Evolutionary conservation across 1,140 invertebrate species (phyloP).

Genomic region (Geopemphigus sp.): DNA sequence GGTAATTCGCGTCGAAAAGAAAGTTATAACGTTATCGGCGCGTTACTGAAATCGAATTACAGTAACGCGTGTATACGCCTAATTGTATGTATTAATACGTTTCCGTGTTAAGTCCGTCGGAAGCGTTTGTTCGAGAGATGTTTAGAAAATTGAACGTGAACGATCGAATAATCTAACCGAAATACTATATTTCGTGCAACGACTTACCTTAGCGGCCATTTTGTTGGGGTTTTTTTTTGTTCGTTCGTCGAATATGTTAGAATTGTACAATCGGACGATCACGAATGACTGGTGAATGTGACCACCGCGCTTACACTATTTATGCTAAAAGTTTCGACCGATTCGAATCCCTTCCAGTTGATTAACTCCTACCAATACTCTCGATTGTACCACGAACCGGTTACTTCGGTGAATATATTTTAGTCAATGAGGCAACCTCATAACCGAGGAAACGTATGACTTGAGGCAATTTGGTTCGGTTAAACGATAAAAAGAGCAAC

Average conservation of each 20-base stretch:
- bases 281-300: slow-evolving; percentile 39
- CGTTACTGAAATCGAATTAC: too few relatives aligned
- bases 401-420: neutral
- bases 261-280: slow-evolving; percentile 24
- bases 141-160: too few relatives aligned
- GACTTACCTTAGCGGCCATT: slow-evolving; percentile 42
- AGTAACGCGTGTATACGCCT: too few relatives aligned
- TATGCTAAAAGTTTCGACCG: slow-evolving; percentile 27
- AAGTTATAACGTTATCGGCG: too few relatives aligned
- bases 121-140: too few relatives aligned
- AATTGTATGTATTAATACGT: too few relatives aligned
- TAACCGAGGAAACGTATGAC: slow-evolving; percentile 28
- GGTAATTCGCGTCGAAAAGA: too few relatives aligned
- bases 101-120: too few relatives aligned
- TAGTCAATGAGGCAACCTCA: slow-evolving; percentile 20
- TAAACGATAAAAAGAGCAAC: slow-evolving; percentile 32
- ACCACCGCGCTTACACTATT: slow-evolving; percentile 7
- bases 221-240: slow-evolving; percentile 3
- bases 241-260: neutral
- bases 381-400: slow-evolving; percentile 31
- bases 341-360: slow-evolving; percentile 24
- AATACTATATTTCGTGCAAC: neutral
- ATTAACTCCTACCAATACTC: slow-evolving; percentile 27
- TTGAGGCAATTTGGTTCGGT: slow-evolving; percentile 26
- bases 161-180: neutral